phyloP scores from a whole-genome alignment of 2,797 vertebrate genomes.

The Phalanger gymnotis region DNA sequence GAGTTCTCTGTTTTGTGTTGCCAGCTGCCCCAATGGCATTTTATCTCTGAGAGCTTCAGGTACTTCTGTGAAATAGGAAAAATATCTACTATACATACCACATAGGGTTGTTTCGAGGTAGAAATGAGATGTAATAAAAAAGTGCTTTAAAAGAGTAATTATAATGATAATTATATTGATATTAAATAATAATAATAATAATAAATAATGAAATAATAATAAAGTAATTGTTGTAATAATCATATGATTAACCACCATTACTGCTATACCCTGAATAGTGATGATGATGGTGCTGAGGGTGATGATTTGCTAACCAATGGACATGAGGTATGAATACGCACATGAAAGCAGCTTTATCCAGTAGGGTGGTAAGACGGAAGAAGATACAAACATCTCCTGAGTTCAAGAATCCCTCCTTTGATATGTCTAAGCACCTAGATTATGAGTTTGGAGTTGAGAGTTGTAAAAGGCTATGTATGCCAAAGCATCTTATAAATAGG shows the following conservation, averaged over 20 bases:
- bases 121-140: not conserved
- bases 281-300: not conserved
- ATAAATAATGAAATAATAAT: no score
- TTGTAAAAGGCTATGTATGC: constrained; percentile 16
- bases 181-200: not conserved
- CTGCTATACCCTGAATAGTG: not conserved
- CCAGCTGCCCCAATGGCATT: not conserved
- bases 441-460: constrained; percentile 3
- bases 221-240: no score
- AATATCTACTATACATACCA: not conserved
- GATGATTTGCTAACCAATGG: not conserved
- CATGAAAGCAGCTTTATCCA: not conserved
- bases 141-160: not conserved
- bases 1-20: not conserved
- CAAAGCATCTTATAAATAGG: constrained; percentile 13
- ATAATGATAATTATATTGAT: not conserved
- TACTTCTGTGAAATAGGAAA: not conserved
- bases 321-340: not conserved
- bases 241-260: not conserved
- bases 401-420: constrained; percentile 11
- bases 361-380: not conserved
- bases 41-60: not conserved
- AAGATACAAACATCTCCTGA: not conserved
- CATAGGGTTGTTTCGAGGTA: not conserved
- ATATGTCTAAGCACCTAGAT: constrained; percentile 27